Evolutionary conservation across 1,140 invertebrate genomes (phyloP), one percentile per base, ranked within the genome.

Genomic region (Medauroidea extradentata): DNA sequence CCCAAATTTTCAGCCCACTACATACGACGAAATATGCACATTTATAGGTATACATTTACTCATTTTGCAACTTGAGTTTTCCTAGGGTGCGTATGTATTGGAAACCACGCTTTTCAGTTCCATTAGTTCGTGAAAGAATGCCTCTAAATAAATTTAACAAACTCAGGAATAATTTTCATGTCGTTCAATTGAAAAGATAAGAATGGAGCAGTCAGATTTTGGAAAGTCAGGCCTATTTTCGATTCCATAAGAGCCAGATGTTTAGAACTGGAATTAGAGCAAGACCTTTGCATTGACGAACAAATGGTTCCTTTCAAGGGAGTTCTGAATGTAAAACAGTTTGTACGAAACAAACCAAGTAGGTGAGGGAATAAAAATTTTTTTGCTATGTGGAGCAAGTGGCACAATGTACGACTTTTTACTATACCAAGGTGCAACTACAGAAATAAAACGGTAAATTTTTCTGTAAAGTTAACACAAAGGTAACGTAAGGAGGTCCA

Each of bases 281-380:
- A n/a, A n/a, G n/a, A n/a, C n/a, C n/a, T n/a, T n/a, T 23, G 16
- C 16, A 53, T 68, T 3, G 66, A 68, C 57, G 66, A 68, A 50
- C 62, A 64, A 41, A 68, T 68, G 24, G 43, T 68, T 9, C 65
- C 58, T 7, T 67, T 65, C 44, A 65, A 46, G 29, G 65, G 65
- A 11, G 46, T 5, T 25, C 18, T 60, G 21, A 19, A 2, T 14
- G 54, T 51, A 8, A 60, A 60, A 48, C 56, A 41, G 13, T 46
- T 21, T n/a, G 13, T 46, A 5, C 5, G 44, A 13, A 38, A 38
- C 21, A 61, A 61, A 38, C 59, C 59, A 3, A 57, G 16, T 19
- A 39, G 39, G 3, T 61, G 59, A 50, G 59, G 59, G 21, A 8
- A 54, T 19, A 61, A 61, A 44, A 38, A 27, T 2, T 61, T 61